Conservation (phyloP, 2,888 invertebrate genomes). For the Tachina lurida region DNA sequence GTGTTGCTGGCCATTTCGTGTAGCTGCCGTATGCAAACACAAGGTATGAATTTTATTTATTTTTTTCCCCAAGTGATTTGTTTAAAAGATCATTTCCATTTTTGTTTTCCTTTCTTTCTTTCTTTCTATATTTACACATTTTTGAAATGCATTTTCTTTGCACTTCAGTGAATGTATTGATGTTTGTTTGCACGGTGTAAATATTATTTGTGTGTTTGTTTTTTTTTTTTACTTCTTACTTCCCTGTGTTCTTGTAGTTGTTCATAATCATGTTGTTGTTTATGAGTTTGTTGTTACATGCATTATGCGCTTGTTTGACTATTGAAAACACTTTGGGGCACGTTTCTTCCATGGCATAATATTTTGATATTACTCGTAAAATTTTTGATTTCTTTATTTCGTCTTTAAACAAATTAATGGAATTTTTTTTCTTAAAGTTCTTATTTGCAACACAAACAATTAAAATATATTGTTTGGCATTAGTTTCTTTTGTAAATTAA, state of each 20-base stretch:
- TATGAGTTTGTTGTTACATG: slow-evolving; percentile 29
- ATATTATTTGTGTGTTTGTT: slow-evolving; percentile 29
- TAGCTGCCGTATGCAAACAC: slow-evolving; percentile 62
- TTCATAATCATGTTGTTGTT: slow-evolving; percentile 36
- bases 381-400: slow-evolving; percentile 31
- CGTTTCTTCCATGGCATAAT: slow-evolving; percentile 39
- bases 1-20: slow-evolving; percentile 31
- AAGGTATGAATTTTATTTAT: slow-evolving; percentile 63
- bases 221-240: not conserved
- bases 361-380: slow-evolving; percentile 40
- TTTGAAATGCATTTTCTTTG: slow-evolving; percentile 51
- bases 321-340: slow-evolving; percentile 54
- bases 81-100: slow-evolving; percentile 34
- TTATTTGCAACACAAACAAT: slow-evolving; percentile 26
- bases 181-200: slow-evolving; percentile 66
- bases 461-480: slow-evolving; percentile 22
- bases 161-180: slow-evolving; percentile 69
- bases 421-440: slow-evolving; percentile 5
- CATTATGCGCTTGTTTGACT: slow-evolving; percentile 31
- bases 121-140: not conserved
- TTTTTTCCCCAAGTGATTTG: slow-evolving; percentile 50
- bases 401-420: slow-evolving; percentile 23
- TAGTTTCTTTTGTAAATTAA: slow-evolving; percentile 2
- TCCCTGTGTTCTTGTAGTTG: slow-evolving; percentile 37
- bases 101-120: slow-evolving; percentile 4